Conservation (phyloP, 1,140 invertebrate species). For the Psix sp. region DNA sequence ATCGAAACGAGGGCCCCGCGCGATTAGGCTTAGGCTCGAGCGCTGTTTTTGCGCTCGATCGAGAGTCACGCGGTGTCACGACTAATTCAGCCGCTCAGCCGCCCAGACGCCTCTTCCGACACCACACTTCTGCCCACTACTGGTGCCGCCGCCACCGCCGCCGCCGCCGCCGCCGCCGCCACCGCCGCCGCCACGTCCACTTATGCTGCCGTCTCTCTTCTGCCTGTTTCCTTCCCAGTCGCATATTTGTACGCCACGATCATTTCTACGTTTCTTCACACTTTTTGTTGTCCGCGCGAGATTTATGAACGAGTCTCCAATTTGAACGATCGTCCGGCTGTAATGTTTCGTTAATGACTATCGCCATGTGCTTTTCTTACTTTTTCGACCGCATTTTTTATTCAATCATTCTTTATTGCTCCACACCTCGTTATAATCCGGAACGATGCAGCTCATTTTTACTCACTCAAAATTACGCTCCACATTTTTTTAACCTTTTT, state of each 20-base stretch:
- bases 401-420: slow-evolving; percentile 13
- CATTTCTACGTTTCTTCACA: slow-evolving; percentile 34
- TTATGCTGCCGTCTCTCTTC: slow-evolving; percentile 7
- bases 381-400: slow-evolving; percentile 29
- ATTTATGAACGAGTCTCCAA: slow-evolving; percentile 47
- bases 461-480: slow-evolving; percentile 8
- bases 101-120: slow-evolving; percentile 20
- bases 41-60: slow-evolving; percentile 54
- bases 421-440: slow-evolving; percentile 10
- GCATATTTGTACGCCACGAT: slow-evolving; percentile 27
- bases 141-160: not conserved
- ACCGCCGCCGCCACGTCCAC: not conserved
- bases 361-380: slow-evolving; percentile 35
- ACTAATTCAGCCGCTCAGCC: slow-evolving; percentile 42
- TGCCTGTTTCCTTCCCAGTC: slow-evolving; percentile 1
- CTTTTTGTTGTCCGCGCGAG: slow-evolving; percentile 27
- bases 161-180: too few relatives aligned
- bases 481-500: too few relatives aligned
- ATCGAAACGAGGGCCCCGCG: slow-evolving; percentile 28
- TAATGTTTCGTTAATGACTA: slow-evolving; percentile 44
- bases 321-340: slow-evolving; percentile 30
- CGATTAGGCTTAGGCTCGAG: slow-evolving; percentile 37
- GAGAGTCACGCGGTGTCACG: slow-evolving; percentile 47
- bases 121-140: slow-evolving; percentile 32
- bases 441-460: slow-evolving; percentile 19